phyloP scores from a whole-genome alignment of 2,797 vertebrate genomes.

The Lophura swinhoii region DNA sequence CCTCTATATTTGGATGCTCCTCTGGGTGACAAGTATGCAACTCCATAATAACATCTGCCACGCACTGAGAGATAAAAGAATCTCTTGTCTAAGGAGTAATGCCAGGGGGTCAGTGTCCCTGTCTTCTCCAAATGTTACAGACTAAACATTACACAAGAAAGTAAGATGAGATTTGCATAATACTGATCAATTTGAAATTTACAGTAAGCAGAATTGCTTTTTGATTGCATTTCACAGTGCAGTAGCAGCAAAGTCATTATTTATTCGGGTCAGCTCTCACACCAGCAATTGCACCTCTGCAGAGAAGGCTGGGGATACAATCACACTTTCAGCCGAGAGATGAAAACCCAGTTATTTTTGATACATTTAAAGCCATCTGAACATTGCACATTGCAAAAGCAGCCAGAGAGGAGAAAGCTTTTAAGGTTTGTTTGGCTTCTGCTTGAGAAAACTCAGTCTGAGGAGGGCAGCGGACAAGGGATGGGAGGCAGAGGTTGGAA shows the following conservation, averaged over 20 bases:
- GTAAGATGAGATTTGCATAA: slow-evolving; percentile 37
- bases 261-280: slow-evolving; percentile 72
- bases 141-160: background rate
- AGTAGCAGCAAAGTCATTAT: slow-evolving; percentile 36
- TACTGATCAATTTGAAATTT: background rate
- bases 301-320: slow-evolving; percentile 10
- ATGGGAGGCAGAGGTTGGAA: background rate
- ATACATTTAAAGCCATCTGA: slow-evolving; percentile 3
- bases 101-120: background rate
- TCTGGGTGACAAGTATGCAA: background rate
- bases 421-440: slow-evolving; percentile 33
- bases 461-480: background rate
- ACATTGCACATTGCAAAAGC: background rate
- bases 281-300: slow-evolving; percentile 60
- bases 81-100: background rate
- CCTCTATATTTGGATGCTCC: background rate
- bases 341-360: background rate
- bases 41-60: background rate
- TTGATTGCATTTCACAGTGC: slow-evolving; percentile 26
- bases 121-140: background rate
- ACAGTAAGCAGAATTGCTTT: slow-evolving; percentile 30
- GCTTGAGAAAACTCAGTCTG: background rate
- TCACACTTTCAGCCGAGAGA: background rate
- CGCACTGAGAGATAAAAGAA: background rate
- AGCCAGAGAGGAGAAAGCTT: background rate